phyloP scores from a whole-genome alignment of 2,113 vertebrate species.

The Puma concolor region DNA sequence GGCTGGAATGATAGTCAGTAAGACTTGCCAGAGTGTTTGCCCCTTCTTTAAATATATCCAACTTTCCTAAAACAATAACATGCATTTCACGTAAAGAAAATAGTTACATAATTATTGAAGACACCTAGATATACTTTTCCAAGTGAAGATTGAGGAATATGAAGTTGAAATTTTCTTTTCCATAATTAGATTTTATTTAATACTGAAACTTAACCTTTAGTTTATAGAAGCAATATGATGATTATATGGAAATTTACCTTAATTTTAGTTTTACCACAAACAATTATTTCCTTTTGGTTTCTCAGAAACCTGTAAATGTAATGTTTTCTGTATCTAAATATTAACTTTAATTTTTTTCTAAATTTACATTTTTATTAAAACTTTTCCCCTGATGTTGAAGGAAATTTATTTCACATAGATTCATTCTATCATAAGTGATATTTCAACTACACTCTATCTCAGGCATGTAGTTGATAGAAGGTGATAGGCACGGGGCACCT shows the following conservation, averaged over 20 bases:
- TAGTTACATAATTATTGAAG: background rate
- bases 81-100: background rate
- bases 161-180: background rate
- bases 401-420: background rate
- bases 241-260: background rate
- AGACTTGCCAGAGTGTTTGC: background rate
- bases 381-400: background rate
- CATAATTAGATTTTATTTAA: background rate
- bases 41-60: background rate
- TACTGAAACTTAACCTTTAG: background rate
- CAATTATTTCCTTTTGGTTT: background rate
- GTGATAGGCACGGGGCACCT: background rate
- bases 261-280: background rate
- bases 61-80: background rate
- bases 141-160: background rate
- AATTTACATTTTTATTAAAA: background rate
- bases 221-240: background rate
- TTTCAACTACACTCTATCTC: background rate
- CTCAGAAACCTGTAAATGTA: background rate
- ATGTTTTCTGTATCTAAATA: background rate
- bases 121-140: background rate
- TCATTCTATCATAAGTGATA: background rate
- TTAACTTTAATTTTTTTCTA: slow-evolving; percentile 35
- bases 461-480: background rate
- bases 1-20: background rate